A percentile compares a stretch with the other conserved stretches of the same genome.
Evolutionary conservation across 2,113 vertebrate species (phyloP).

Genomic region (Callionymus lyra): DNA sequence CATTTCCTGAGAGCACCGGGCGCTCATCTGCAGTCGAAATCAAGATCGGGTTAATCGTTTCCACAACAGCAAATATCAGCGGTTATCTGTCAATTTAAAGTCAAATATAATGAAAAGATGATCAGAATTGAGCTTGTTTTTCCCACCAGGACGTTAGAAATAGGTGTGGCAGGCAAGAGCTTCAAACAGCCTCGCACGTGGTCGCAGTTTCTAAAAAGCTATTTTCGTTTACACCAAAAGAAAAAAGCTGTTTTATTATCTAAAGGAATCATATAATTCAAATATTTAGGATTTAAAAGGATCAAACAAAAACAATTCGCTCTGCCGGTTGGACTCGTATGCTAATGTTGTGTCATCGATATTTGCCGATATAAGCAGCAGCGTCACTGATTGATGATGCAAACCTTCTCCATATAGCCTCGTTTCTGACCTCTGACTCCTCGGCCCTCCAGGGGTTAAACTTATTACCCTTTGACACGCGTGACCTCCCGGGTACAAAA

Average conservation of each 20-base stretch:
- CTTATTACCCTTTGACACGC: constrained; percentile 88
- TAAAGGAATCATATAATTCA: no score
- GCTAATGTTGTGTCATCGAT: constrained; percentile 50
- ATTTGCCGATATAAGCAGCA: constrained; percentile 45
- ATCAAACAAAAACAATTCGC: no score
- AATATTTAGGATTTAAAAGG: no score
- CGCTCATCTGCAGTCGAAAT: constrained; percentile 30
- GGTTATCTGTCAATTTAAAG: no score
- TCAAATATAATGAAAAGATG: no score
- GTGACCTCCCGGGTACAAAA: constrained; percentile 74
- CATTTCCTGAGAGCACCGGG: constrained; percentile 26
- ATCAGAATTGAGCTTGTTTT: no score
- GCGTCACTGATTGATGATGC: constrained; percentile 64
- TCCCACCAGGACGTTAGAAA: neutral
- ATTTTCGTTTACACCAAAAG: no score
- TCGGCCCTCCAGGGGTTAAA: constrained; percentile 73
- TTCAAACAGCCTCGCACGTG: neutral
- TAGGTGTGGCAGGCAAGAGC: constrained; percentile 7
- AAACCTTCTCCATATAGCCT: constrained; percentile 72
- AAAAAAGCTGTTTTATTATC: no score
- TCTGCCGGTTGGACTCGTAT: constrained; percentile 30
- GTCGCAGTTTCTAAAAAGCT: no score
- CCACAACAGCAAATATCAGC: no score
- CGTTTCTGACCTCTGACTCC: constrained; percentile 79
- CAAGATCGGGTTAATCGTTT: constrained; percentile 10